Evolutionary conservation across 2,113 vertebrate genomes (phyloP).

Genomic region (Geothlypis trichas): DNA sequence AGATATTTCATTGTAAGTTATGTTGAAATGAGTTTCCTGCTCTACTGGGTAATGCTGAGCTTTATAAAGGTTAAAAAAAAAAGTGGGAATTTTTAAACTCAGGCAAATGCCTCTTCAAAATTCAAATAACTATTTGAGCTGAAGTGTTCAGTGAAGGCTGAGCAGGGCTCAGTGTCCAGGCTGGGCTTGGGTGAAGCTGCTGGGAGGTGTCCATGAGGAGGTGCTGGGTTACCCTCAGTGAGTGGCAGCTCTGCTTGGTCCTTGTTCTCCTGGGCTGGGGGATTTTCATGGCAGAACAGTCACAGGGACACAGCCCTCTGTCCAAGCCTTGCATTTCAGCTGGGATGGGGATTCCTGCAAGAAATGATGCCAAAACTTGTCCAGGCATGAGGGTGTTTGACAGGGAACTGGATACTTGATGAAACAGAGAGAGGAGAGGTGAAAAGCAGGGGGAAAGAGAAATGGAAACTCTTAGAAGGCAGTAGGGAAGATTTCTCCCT

Average conservation of each 20-base stretch:
- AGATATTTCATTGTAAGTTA: accelerated
- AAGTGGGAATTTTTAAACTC: not conserved
- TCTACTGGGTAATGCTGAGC: not conserved
- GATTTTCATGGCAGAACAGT: not conserved
- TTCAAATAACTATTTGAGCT: not conserved
- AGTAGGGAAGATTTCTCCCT: not conserved
- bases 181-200: not conserved
- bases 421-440: not conserved
- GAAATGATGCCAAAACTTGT: not conserved
- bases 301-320: not conserved
- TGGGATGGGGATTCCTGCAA: not conserved
- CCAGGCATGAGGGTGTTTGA: not conserved
- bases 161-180: not conserved
- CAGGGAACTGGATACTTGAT: not conserved
- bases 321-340: not conserved
- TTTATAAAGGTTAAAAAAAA: not conserved
- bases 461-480: not conserved
- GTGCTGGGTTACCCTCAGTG: not conserved
- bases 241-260: not conserved
- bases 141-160: not conserved
- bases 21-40: not conserved
- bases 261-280: not conserved
- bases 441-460: not conserved
- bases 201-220: not conserved
- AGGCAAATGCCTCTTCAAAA: not conserved